Evolutionary conservation across 2,113 vertebrate species (phyloP).

Genomic region (Leuciscus idus): DNA sequence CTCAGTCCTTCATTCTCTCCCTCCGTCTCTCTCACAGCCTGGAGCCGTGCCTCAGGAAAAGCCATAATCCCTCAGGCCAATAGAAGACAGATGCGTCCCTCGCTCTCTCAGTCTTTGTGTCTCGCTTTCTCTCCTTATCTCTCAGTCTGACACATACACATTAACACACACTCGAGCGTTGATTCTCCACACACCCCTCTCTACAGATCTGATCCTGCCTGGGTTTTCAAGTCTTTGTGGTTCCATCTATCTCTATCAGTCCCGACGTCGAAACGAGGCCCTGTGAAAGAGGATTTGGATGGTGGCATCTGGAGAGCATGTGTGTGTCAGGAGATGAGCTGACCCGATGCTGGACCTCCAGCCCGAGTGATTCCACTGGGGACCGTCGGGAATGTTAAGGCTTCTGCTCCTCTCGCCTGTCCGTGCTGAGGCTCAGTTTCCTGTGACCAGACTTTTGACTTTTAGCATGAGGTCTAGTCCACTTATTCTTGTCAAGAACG

Average conservation of each 20-base stretch:
- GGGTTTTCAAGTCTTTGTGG: constrained; percentile 3
- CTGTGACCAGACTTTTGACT: not conserved
- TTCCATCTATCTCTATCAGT: not conserved
- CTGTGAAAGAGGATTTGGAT: constrained; percentile 6
- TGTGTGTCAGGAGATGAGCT: constrained; percentile 44
- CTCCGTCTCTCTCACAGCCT: constrained; percentile 41
- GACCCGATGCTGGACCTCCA: not conserved
- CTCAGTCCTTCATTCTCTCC: constrained; percentile 24
- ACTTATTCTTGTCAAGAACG: not conserved
- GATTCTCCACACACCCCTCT: not conserved
- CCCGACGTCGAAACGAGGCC: not conserved
- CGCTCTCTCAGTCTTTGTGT: constrained; percentile 22
- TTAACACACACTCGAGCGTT: constrained; percentile 29
- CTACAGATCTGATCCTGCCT: not conserved
- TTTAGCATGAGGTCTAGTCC: not conserved
- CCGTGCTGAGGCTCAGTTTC: not conserved
- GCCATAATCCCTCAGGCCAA: constrained; percentile 58
- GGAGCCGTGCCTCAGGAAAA: constrained; percentile 60
- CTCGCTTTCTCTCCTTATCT: not conserved
- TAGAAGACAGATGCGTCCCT: constrained; percentile 63
- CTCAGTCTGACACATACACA: constrained; percentile 21
- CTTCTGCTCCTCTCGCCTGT: not conserved
- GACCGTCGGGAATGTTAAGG: not conserved
- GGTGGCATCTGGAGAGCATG: constrained; percentile 58
- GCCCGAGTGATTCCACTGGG: not conserved